A percentile compares a stretch with the other conserved stretches of the same genome.
phyloP scores from a whole-genome alignment of 2,797 vertebrate genomes.

The Anisognathus igniventris region DNA sequence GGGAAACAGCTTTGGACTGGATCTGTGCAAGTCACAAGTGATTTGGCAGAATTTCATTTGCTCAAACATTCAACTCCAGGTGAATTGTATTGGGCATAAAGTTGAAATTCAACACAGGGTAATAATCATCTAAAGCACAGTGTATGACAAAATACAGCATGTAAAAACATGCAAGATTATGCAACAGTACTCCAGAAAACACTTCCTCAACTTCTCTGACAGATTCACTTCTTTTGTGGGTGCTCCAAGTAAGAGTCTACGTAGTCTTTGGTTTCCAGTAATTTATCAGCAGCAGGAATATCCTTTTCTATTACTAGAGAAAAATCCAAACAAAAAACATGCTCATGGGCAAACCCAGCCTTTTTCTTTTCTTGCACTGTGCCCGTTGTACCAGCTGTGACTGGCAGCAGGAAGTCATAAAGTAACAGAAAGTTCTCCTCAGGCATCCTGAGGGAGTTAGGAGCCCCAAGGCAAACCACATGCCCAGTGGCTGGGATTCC shows the following conservation, averaged over 20 bases:
- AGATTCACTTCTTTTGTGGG: neutral
- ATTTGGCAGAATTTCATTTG: neutral
- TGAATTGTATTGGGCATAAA: neutral
- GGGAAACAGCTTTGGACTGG: neutral
- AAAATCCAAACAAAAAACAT: neutral
- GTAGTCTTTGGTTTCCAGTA: neutral
- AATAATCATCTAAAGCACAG: neutral
- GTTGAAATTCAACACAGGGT: neutral
- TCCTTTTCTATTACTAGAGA: neutral
- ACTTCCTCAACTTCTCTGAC: neutral
- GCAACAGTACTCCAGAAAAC: neutral
- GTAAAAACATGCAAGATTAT: neutral
- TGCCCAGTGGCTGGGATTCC: accelerated
- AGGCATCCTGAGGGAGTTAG: neutral
- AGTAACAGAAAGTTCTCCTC: neutral
- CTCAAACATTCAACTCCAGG: neutral
- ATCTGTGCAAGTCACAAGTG: neutral
- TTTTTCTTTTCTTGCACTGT: neutral
- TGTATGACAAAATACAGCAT: neutral
- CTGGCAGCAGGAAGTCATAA: neutral
- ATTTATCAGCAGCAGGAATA: neutral
- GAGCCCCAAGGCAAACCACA: neutral
- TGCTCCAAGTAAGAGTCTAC: neutral
- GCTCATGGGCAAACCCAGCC: neutral
- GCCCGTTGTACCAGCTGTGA: neutral